These are phyloP conservation scores for Ceramica pisi DNA, from an alignment of 2,888 invertebrate species.

Conservation along the genomic window DNA sequence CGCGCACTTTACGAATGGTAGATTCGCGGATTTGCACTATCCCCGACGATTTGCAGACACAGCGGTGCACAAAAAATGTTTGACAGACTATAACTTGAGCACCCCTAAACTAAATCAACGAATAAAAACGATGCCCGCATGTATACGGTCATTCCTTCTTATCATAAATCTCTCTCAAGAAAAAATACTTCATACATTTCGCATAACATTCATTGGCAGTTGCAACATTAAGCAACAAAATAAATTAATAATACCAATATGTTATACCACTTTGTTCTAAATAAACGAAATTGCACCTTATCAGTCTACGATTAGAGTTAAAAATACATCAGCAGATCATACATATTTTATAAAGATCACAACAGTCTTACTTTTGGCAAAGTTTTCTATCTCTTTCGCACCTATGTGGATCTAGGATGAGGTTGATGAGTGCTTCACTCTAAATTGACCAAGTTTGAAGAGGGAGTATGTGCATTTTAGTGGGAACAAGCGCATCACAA, in stretches of 20 bases:
- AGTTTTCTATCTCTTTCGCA: constrained; percentile 23
- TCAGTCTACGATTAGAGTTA: background rate
- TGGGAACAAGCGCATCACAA: background rate
- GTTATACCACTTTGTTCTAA: constrained; percentile 15
- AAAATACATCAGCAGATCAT: constrained; percentile 41
- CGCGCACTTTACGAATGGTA: too few species aligned
- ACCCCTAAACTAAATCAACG: constrained; percentile 1
- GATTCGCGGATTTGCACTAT: too few species aligned
- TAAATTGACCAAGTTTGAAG: constrained; percentile 9
- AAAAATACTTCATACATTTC: constrained; percentile 8
- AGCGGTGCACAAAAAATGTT: background rate
- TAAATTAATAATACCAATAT: constrained; percentile 19
- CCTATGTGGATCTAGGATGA: constrained; percentile 6
- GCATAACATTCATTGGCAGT: constrained; percentile 20
- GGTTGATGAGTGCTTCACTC: constrained; percentile 1
- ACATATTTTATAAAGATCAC: constrained; percentile 18
- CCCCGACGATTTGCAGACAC: too few species aligned
- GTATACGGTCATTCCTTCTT: background rate
- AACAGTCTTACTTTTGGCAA: constrained; percentile 52
- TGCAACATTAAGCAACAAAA: constrained; percentile 14
- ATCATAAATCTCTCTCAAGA: constrained; percentile 30
- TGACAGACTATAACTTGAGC: background rate
- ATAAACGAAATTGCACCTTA: constrained; percentile 23
- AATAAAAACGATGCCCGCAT: constrained; percentile 20
- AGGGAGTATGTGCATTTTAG: constrained; percentile 7